Evolutionary conservation across 2,113 vertebrate genomes (phyloP), one percentile per base, ranked within the genome.

Genomic region (Alethe castanea): DNA sequence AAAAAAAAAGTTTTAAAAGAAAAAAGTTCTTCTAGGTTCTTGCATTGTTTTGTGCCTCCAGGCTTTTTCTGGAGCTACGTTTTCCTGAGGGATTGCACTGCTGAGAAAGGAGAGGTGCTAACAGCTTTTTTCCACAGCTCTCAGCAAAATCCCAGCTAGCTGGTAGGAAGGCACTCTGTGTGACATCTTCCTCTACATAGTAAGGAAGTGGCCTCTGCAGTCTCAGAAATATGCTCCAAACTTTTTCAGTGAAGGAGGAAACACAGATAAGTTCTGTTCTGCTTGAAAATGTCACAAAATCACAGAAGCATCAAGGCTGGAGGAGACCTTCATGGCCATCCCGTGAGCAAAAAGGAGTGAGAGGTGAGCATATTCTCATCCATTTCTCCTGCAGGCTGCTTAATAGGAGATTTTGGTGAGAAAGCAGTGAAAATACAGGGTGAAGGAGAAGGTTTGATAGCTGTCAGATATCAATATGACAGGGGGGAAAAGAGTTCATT

Each of bases 321-420:
- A 59, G 26, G 45, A 53, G n/a, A 60, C 29, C 2, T 53, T n/a
- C 13, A 3, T 0, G 0, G 19, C 8, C 45, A 50, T 25, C 24
- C 71, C 40, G 50, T 2, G 44, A 73, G 52, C 19, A 54, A 50
- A 52, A 57, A 13, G 7, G 14, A 48, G 23, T 23, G n/a, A 44
- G 72, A 81, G 8, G 44, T 33, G 65, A 33, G 5, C 18, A 12
- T 6, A 14, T 64, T 9, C 80, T 67, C 69, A 78, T 19, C 14
- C 31, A 26, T 50, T 91, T 60, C 23, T 36, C 47, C 45, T 86
- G 35, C 17, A 64, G 44, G 15, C 24, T 73, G 45, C 29, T 64
- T 28, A 60, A 25, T 5, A 40, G 53, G 25, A 67, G 65, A 50
- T 40, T 59, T 59, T 24, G 47, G 48, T 81, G 52, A 71, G 48